These are phyloP conservation scores for Noturus placidus DNA, from an alignment of 2,113 vertebrate genomes.

Conservation along the genomic window DNA sequence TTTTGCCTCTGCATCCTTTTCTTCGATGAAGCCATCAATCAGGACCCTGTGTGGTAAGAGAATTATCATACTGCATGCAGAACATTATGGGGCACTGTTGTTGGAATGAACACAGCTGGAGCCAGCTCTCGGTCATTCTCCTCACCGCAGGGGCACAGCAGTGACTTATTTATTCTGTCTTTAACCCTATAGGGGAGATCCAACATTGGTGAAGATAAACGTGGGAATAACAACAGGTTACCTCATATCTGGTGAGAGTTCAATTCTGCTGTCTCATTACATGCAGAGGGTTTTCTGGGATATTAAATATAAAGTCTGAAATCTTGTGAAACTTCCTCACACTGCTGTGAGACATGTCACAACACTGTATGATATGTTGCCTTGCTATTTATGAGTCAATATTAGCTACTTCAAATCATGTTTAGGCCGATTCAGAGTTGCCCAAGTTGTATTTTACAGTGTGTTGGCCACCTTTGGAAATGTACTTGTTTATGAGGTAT, in stretches of 20 bases:
- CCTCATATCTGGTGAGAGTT: slow-evolving; percentile 94
- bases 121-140: slow-evolving; percentile 14
- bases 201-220: slow-evolving; percentile 86
- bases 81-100: slow-evolving; percentile 30
- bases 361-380: background rate
- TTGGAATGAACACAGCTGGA: background rate
- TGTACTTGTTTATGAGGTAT: background rate
- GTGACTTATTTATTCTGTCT: slow-evolving; percentile 49
- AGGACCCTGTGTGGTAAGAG: slow-evolving; percentile 95
- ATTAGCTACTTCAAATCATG: background rate
- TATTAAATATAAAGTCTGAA: background rate
- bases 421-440: background rate
- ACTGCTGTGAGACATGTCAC: background rate
- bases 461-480: background rate
- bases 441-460: background rate
- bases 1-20: slow-evolving; percentile 87
- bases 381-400: background rate
- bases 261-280: background rate
- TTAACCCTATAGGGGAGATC: slow-evolving; percentile 82
- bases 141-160: background rate
- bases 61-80: slow-evolving; percentile 29
- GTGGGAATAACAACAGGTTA: slow-evolving; percentile 95
- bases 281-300: background rate
- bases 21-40: slow-evolving; percentile 84
- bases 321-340: background rate